phyloP scores from a whole-genome alignment of 2,797 vertebrate genomes.

The Nothura maculosa region DNA sequence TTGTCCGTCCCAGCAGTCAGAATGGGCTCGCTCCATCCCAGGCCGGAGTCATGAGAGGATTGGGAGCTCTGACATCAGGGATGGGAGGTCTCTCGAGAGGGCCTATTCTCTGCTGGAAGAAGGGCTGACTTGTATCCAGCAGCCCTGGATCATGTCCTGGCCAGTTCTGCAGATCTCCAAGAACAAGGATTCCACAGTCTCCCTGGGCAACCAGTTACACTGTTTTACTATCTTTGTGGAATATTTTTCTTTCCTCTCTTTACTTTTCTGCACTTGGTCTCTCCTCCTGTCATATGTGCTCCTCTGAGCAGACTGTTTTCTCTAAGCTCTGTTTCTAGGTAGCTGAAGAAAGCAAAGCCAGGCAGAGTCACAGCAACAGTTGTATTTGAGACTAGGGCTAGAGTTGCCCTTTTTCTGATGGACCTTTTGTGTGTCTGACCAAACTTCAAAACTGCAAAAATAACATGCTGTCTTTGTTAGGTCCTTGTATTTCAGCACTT shows the following conservation, averaged over 20 bases:
- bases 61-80: background rate
- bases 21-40: background rate
- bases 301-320: background rate
- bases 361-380: no score
- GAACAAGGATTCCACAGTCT: background rate
- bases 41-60: background rate
- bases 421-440: background rate
- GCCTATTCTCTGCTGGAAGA: background rate
- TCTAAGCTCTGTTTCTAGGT: background rate
- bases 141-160: background rate
- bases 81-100: background rate
- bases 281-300: background rate
- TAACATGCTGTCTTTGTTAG: background rate
- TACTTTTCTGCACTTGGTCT: background rate
- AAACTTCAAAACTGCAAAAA: background rate
- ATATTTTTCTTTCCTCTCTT: background rate
- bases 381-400: background rate
- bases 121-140: background rate
- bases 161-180: background rate
- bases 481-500: background rate
- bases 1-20: background rate
- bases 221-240: background rate
- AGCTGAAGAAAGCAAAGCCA: background rate
- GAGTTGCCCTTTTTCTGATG: background rate
- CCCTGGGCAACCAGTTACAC: background rate